A percentile compares a stretch with the other conserved stretches of the same genome.
phyloP scores from a whole-genome alignment of 1,140 invertebrate genomes.

The Eumaeus atala region DNA sequence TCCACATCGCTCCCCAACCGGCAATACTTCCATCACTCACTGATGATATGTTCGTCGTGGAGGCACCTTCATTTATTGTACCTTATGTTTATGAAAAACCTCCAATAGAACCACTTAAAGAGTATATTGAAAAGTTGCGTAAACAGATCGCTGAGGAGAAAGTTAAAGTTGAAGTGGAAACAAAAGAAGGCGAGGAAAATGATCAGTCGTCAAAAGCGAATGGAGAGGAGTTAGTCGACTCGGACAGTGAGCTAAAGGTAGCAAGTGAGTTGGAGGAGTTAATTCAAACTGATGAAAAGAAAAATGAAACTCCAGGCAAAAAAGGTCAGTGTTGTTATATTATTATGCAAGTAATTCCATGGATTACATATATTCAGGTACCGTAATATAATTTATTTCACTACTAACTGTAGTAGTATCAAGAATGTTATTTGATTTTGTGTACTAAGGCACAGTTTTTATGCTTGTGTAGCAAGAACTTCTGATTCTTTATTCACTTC shows the following conservation, averaged over 20 bases:
- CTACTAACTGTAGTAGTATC: too few species aligned
- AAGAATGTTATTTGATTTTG: too few species aligned
- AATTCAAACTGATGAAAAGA: constrained; percentile 33
- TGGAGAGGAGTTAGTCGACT: constrained; percentile 38
- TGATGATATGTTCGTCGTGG: constrained; percentile 92
- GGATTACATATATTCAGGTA: too few species aligned
- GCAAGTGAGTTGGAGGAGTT: constrained; percentile 41
- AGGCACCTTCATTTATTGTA: constrained; percentile 93
- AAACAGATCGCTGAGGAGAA: constrained; percentile 76
- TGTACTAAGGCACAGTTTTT: too few species aligned
- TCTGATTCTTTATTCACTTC: too few species aligned
- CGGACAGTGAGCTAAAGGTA: constrained; percentile 41
- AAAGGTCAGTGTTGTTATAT: constrained; percentile 30
- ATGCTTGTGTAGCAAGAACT: too few species aligned
- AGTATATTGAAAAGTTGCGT: constrained; percentile 81
- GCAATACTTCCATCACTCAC: constrained; percentile 84
- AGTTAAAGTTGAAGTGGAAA: constrained; percentile 51
- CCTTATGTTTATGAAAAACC: constrained; percentile 95
- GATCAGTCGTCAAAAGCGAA: constrained; percentile 46
- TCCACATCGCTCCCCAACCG: constrained; percentile 55
- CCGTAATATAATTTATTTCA: too few species aligned
- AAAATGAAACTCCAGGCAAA: constrained; percentile 41
- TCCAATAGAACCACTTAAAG: constrained; percentile 83
- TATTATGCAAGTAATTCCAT: background rate
- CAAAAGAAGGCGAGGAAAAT: constrained; percentile 48